Evolutionary conservation across 2,888 invertebrate species (phyloP).

Genomic region (Teleogryllus oceanicus): DNA sequence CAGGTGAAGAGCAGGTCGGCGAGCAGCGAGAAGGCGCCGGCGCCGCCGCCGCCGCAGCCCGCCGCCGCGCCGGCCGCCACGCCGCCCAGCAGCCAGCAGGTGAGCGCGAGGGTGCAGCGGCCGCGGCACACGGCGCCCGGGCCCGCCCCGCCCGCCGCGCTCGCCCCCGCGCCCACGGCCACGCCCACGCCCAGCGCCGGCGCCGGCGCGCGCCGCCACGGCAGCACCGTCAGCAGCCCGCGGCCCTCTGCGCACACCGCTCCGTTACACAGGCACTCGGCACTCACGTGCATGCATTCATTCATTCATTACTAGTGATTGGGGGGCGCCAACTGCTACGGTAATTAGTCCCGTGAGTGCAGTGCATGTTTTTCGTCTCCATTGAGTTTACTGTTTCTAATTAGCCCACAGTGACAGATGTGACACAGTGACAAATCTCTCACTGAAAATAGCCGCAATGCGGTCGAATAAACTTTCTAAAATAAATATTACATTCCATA

Average conservation of each 20-base stretch:
- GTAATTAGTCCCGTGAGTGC: too few species aligned
- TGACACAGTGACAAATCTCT: too few species aligned
- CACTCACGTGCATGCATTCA: too few species aligned
- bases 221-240: neutral
- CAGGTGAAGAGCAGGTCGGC: constrained; percentile 70
- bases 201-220: neutral
- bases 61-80: constrained; percentile 54
- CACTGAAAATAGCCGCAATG: too few species aligned
- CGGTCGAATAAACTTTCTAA: too few species aligned
- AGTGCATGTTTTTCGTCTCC: too few species aligned
- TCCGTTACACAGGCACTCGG: neutral
- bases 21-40: constrained; percentile 39
- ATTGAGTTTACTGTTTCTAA: too few species aligned
- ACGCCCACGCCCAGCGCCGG: neutral
- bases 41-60: constrained; percentile 39
- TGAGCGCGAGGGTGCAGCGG: constrained; percentile 66
- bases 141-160: constrained; percentile 55
- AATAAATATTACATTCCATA: too few species aligned
- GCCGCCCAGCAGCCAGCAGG: constrained; percentile 74
- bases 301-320: too few species aligned
- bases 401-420: too few species aligned
- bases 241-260: neutral
- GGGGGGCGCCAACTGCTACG: too few species aligned
- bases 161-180: constrained; percentile 32
- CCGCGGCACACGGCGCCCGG: constrained; percentile 56